Conservation (phyloP, 1,140 invertebrate genomes). For the Bombus sibiricus region DNA sequence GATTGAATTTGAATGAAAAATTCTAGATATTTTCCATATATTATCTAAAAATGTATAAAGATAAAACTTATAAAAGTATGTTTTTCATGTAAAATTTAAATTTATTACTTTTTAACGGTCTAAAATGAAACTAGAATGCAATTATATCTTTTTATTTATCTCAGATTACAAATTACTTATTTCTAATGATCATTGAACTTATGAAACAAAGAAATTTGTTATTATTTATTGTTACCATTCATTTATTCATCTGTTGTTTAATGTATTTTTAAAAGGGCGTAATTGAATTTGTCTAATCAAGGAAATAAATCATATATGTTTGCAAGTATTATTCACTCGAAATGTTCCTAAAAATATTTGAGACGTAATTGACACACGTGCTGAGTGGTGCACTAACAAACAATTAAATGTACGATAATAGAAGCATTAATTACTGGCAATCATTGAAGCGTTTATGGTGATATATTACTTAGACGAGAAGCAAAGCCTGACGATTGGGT, state of each 20-base stretch:
- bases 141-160: neutral
- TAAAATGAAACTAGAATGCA: no score
- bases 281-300: neutral
- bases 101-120: no score
- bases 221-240: neutral
- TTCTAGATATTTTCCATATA: neutral
- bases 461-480: slow-evolving; percentile 63
- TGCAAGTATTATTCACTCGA: neutral
- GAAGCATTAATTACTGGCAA: slow-evolving; percentile 49
- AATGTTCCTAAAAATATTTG: neutral
- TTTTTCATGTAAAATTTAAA: neutral
- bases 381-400: slow-evolving; percentile 33
- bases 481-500: slow-evolving; percentile 49
- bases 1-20: neutral
- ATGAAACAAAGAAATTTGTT: neutral
- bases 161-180: neutral
- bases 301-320: neutral
- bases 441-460: slow-evolving; percentile 69
- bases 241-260: neutral
- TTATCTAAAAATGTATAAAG: neutral
- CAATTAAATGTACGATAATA: slow-evolving; percentile 26
- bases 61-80: neutral
- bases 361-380: slow-evolving; percentile 17
- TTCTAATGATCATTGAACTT: neutral
- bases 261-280: neutral